Evolutionary conservation across 2,888 invertebrate genomes (phyloP), one percentile per base, ranked within the genome.

Genomic region (Thera britannica): DNA sequence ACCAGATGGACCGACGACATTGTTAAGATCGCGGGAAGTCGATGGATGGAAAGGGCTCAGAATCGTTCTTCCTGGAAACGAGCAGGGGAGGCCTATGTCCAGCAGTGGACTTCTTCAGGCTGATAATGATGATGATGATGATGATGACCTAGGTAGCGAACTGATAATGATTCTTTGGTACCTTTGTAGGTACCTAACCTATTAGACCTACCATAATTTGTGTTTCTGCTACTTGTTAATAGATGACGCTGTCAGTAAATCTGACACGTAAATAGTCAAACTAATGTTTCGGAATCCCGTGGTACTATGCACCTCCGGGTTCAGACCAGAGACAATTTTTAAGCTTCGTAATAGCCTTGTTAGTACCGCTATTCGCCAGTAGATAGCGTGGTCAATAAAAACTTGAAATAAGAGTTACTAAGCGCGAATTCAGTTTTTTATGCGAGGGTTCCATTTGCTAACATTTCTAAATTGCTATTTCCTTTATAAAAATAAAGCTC

Each of bases 301-400:
- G 23, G 23, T 23, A 23, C 0, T 23, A 23, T 23, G 23, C 23
- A 9, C 52, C 23, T 52, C 23, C 34, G 34, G 52, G 34, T 52
- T 34, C 34, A 34, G 34, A 9, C 52, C 23, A 23, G 23, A 52
- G 51, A 23, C 8, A 23, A 34, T 52, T 52, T 52, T 34, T 52
- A 46, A 6, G 44, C 44, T 46, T 46, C 44, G 9, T 52, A 34
- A 23, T 52, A 34, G 52, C 34, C 34, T 0, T 2, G 9, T 71
- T 78, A 80, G 82, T 88, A 76, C 80, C 65, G 75, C 83, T 82
- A 78, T 77, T 84, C 55, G 64, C 70, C 84, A 72, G 77, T 73
- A 90, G 90, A 87, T 90, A 87, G 83, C 85, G 72, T 70, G 78
- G 79, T 67, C 61, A 72, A 58, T 55, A 46, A 68, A 62, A 23